These are phyloP conservation scores for Struthidea cinerea DNA, from an alignment of 2,113 vertebrate species.

Conservation along the genomic window DNA sequence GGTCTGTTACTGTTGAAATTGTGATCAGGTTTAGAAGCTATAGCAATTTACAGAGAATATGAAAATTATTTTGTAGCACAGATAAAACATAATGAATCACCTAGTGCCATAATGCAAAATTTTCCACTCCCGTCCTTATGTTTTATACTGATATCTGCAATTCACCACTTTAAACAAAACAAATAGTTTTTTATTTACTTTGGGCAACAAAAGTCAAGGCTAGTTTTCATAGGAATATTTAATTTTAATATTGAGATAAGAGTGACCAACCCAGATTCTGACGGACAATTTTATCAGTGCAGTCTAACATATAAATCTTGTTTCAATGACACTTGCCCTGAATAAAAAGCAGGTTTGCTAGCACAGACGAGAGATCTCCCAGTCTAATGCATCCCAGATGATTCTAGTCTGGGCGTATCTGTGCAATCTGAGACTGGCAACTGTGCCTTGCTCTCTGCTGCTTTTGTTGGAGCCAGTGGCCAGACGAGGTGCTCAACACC, in stretches of 20 bases:
- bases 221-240: slow-evolving; percentile 8
- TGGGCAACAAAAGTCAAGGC: neutral
- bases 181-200: slow-evolving; percentile 41
- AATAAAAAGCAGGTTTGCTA: slow-evolving; percentile 15
- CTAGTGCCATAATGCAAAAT: slow-evolving; percentile 17
- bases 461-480: neutral
- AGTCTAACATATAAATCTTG: neutral
- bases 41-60: neutral
- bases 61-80: neutral
- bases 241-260: slow-evolving; percentile 38
- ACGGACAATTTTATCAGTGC: neutral
- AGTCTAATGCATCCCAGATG: slow-evolving; percentile 1
- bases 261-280: slow-evolving; percentile 15
- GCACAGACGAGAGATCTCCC: neutral
- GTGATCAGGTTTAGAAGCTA: neutral
- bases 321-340: neutral
- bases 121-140: neutral
- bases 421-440: neutral
- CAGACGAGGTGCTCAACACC: neutral
- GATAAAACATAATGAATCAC: slow-evolving; percentile 36
- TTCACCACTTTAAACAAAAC: slow-evolving; percentile 1
- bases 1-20: neutral
- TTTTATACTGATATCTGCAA: neutral
- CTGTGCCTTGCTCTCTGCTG: neutral
- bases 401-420: neutral